Conservation (phyloP, 1,140 invertebrate genomes). For the Leptopilina boulardi region DNA sequence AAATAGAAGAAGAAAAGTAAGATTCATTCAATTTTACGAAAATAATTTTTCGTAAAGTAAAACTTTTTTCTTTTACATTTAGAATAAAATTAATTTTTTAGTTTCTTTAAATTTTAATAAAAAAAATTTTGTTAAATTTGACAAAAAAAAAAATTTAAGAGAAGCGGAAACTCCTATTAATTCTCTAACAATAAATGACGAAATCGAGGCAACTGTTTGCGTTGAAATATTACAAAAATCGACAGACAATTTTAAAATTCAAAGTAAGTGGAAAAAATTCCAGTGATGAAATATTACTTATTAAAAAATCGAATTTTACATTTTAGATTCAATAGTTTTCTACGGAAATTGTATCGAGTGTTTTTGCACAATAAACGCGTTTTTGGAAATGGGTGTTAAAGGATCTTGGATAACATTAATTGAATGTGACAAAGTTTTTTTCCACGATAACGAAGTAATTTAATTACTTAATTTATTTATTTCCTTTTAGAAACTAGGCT, state of each 20-base stretch:
- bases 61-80: neutral
- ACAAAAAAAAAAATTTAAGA: neutral
- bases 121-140: neutral
- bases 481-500: no score
- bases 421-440: slow-evolving; percentile 73
- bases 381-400: slow-evolving; percentile 77
- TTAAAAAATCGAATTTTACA: slow-evolving; percentile 18
- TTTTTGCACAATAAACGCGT: slow-evolving; percentile 77
- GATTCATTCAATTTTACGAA: no score
- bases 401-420: slow-evolving; percentile 76
- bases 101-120: no score
- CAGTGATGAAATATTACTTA: neutral
- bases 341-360: slow-evolving; percentile 80
- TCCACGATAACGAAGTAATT: slow-evolving; percentile 58
- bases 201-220: slow-evolving; percentile 74
- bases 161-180: slow-evolving; percentile 72
- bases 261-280: no score
- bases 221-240: slow-evolving; percentile 71
- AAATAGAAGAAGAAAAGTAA: slow-evolving; percentile 65
- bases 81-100: neutral
- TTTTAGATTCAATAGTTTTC: slow-evolving; percentile 75
- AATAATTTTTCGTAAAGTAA: no score
- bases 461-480: no score
- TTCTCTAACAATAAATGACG: slow-evolving; percentile 78
- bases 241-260: slow-evolving; percentile 61